Evolutionary conservation across 2,113 vertebrate genomes (phyloP).

Genomic region (Tragelaphus strepsiceros): DNA sequence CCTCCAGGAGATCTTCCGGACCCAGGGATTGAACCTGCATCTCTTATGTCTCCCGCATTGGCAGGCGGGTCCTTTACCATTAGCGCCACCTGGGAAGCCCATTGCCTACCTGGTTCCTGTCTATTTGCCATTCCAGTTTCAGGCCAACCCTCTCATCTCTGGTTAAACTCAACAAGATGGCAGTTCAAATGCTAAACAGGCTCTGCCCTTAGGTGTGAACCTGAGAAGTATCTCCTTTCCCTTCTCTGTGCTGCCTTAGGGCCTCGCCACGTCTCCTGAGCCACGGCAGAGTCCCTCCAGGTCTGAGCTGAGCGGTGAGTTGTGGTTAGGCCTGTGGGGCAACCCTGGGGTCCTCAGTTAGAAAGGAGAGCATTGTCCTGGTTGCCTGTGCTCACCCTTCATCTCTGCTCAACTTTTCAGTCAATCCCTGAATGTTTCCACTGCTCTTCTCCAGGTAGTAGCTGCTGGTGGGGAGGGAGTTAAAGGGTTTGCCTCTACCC

Average conservation of each 20-base stretch:
- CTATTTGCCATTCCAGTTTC: constrained; percentile 46
- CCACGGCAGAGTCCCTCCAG: constrained; percentile 56
- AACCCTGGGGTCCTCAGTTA: constrained; percentile 30
- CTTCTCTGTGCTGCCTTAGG: constrained; percentile 33
- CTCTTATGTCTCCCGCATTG: not conserved
- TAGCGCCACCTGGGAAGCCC: not conserved
- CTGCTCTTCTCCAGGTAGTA: constrained; percentile 66
- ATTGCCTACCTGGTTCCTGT: constrained; percentile 14
- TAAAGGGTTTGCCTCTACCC: constrained; percentile 52
- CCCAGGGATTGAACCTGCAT: not conserved
- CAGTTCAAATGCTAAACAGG: not conserved
- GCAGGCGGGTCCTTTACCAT: not conserved
- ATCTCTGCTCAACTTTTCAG: constrained; percentile 60
- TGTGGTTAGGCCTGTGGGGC: constrained; percentile 50
- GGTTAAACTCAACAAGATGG: constrained; percentile 58
- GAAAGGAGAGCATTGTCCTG: constrained; percentile 55
- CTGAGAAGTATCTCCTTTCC: not conserved
- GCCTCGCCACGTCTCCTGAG: constrained; percentile 47
- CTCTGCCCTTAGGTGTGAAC: constrained; percentile 12
- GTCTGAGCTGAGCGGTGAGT: constrained; percentile 56
- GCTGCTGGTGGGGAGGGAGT: constrained; percentile 56
- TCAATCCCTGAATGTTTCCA: constrained; percentile 65
- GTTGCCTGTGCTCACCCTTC: constrained; percentile 34
- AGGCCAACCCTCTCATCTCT: constrained; percentile 61
- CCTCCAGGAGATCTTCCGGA: not conserved